Percentiles rank a stretch among this genome's conserved stretches.
phyloP scores from a whole-genome alignment of 2,888 invertebrate genomes.

The Drosophila affinis region DNA sequence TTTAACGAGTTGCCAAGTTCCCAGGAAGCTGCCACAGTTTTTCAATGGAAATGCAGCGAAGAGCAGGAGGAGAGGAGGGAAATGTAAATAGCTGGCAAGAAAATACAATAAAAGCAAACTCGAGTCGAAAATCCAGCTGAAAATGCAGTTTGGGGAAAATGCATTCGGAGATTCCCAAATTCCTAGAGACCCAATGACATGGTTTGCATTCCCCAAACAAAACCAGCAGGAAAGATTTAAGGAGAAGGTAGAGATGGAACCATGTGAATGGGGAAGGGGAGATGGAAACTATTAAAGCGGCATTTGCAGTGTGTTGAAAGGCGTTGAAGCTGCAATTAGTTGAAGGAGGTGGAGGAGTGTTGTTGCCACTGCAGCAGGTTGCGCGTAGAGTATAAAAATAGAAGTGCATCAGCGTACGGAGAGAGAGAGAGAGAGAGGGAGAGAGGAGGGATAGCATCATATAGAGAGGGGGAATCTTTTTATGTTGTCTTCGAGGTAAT shows the following conservation, averaged over 20 bases:
- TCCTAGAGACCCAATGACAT: constrained; percentile 65
- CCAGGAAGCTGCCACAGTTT: constrained; percentile 41
- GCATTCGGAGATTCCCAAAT: constrained; percentile 19
- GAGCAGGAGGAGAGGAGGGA: constrained; percentile 11
- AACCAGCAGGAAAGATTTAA: constrained; percentile 13
- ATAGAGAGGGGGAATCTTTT: constrained; percentile 22
- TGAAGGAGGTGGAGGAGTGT: not conserved
- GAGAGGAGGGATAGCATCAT: constrained; percentile 34
- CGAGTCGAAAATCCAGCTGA: constrained; percentile 17
- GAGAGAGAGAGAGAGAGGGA: constrained; percentile 11
- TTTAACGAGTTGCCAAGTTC: constrained; percentile 42
- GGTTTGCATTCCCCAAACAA: constrained; percentile 62
- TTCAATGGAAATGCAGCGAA: constrained; percentile 38
- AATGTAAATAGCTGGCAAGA: constrained; percentile 50
- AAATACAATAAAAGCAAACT: constrained; percentile 50
- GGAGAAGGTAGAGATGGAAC: constrained; percentile 13
- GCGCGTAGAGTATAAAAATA: constrained; percentile 57
- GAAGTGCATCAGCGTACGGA: constrained; percentile 32
- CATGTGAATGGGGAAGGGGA: constrained; percentile 1
- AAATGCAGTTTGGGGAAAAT: constrained; percentile 19
- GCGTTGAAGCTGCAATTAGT: constrained; percentile 62
- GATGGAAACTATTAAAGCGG: constrained; percentile 66
- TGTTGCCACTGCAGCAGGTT: constrained; percentile 9
- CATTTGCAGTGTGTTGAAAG: constrained; percentile 68
- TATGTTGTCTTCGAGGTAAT: constrained; percentile 45